phyloP scores from a whole-genome alignment of 2,797 vertebrate genomes.

The Leptoclinus maculatus region DNA sequence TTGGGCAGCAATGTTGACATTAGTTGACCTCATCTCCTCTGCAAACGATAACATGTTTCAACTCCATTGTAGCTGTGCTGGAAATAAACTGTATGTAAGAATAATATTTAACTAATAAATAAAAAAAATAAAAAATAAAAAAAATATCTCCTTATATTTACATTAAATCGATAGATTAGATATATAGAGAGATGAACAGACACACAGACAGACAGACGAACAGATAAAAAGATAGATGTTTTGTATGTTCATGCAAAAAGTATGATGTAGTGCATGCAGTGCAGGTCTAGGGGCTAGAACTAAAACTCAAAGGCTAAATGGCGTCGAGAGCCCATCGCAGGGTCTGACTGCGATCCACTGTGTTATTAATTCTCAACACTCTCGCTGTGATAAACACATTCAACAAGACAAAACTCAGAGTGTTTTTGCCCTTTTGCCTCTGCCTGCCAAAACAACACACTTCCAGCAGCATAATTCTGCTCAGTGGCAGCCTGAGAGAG shows the following conservation, averaged over 20 bases:
- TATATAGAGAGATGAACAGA: background rate
- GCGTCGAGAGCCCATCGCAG: background rate
- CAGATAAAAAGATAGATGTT: background rate
- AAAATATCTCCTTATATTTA: background rate
- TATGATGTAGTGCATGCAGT: background rate
- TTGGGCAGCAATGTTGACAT: constrained; percentile 4
- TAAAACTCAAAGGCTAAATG: constrained; percentile 16
- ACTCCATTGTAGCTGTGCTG: background rate
- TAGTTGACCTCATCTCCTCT: background rate
- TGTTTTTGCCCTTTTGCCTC: constrained; percentile 53
- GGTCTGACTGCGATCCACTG: constrained; percentile 3
- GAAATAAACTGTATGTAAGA: background rate
- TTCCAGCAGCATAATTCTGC: constrained; percentile 36
- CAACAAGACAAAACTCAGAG: constrained; percentile 22
- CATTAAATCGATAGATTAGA: background rate
- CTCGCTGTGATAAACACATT: constrained; percentile 56
- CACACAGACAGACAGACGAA: too few relatives aligned
- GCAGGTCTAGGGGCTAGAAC: background rate
- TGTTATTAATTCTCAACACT: constrained; percentile 48
- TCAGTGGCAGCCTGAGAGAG: constrained; percentile 41
- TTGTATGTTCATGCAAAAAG: background rate
- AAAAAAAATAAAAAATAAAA: too few relatives aligned
- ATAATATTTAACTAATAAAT: too few relatives aligned
- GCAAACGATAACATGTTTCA: background rate
- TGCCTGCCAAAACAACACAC: constrained; percentile 52